Base-by-base conservation (phyloP, 2,113 vertebrate species). In the Cryptoleucopteryx plumbea region DNA sequence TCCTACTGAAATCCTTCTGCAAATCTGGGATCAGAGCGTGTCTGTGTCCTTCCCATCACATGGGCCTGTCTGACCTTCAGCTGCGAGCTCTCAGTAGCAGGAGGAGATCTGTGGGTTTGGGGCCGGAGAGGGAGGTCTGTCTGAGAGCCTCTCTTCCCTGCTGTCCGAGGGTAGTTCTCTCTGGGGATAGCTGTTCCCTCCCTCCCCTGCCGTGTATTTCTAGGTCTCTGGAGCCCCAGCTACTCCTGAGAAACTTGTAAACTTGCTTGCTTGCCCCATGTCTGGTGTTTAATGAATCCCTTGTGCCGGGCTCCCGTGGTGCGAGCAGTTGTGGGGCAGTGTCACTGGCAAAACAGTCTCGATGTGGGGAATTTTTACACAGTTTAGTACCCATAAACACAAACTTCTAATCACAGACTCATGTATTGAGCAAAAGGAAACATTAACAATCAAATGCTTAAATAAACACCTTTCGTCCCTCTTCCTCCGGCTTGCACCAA, bases 1-100 rank as follows among this genome's bases (percentile, higher is more conserved):
- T 97, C 96, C 93, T 91, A 68, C 92, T 80, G 87, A 87, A 96
- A 82, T 94, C 74, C 66, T 96, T 56, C 91, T 45, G 84, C 93
- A 72, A 87, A 79, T 91, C 65, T 84, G 91, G 78, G 89, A 82
- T 86, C 53, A 12, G 90, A 96, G 84, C 19, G 7, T 84, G 86
- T 25, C 93, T 61, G 52, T 56, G 94, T 89, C 94, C 93, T 94
- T 94, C 93, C 94, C 87, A 36, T 72, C 3, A 0, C 81, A 52
- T 0, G 1, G 83, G 68, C 56, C 80, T 62, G 90, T 71, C 78
- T 75, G 94, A 82, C 68, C 7, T 58, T 89, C 50, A 42, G 84
- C 78, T 71, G 86, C 0, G 5, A 65, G 82, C 62, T 71, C 82
- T 20, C 34, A 1, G 88, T 70, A 95, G 96, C 72, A 22, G 95